A percentile compares a stretch with the other conserved stretches of the same genome.
Evolutionary conservation across 2,797 vertebrate species (phyloP).

Genomic region (Anguilla marmorata): DNA sequence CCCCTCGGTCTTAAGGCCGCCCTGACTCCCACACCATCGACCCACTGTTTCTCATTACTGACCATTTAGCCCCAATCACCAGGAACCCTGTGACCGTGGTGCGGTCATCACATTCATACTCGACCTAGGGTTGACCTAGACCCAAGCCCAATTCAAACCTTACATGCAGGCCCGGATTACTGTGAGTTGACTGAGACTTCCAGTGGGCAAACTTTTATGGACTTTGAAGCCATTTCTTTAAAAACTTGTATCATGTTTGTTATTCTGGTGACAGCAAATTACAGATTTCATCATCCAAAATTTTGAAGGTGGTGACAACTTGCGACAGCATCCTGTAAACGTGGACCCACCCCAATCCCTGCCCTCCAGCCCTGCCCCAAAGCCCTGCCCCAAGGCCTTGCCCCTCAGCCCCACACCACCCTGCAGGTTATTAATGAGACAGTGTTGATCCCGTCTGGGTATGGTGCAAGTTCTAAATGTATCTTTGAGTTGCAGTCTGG

Average conservation of each 20-base stretch:
- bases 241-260: neutral
- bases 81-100: neutral
- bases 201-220: constrained; percentile 12
- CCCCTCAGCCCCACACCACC: neutral
- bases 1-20: constrained; percentile 26
- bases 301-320: neutral
- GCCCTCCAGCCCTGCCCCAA: no score
- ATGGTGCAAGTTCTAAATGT: constrained; percentile 14
- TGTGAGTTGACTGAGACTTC: no score
- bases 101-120: neutral
- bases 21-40: constrained; percentile 24
- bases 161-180: neutral
- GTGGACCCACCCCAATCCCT: no score
- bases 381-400: neutral
- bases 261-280: neutral
- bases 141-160: neutral
- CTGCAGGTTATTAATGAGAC: constrained; percentile 22
- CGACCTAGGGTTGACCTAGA: neutral
- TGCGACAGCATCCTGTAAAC: neutral
- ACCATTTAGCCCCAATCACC: neutral
- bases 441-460: constrained; percentile 26
- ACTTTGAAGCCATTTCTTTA: neutral
- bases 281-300: neutral
- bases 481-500: constrained; percentile 26
- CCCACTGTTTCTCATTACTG: constrained; percentile 41